These are phyloP conservation scores for Temnothorax nylanderi DNA, from an alignment of 1,140 invertebrate genomes.

Conservation along the genomic window DNA sequence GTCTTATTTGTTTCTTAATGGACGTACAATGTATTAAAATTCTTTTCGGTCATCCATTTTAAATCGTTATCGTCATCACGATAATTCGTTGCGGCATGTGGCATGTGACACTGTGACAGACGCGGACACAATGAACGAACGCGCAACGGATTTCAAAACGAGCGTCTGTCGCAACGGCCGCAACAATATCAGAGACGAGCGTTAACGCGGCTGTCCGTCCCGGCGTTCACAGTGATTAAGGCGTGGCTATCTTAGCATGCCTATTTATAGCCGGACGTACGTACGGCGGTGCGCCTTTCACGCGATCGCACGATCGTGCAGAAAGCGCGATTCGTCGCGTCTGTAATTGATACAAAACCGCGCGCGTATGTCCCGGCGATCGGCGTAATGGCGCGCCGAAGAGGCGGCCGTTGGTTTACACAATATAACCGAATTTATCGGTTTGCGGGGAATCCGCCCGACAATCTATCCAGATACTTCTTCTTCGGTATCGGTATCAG, in stretches of 20 bases:
- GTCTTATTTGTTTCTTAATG: not conserved
- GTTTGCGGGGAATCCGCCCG: not conserved
- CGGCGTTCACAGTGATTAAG: slow-evolving; percentile 48
- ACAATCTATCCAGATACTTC: not conserved
- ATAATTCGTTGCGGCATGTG: not conserved
- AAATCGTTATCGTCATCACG: not conserved
- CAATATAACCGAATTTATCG: not conserved
- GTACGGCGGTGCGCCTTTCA: slow-evolving; percentile 25
- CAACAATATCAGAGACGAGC: slow-evolving; percentile 24
- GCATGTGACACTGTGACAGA: too few species aligned
- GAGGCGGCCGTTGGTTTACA: not conserved
- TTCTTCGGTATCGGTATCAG: too few species aligned
- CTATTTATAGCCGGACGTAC: slow-evolving; percentile 55
- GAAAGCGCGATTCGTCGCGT: slow-evolving; percentile 39
- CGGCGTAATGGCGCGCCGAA: slow-evolving; percentile 16
- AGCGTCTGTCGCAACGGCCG: slow-evolving; percentile 39
- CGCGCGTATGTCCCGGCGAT: not conserved
- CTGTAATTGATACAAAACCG: slow-evolving; percentile 3
- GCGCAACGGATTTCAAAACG: slow-evolving; percentile 15
- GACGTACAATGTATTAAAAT: too few species aligned
- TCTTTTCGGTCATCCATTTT: not conserved
- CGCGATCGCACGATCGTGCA: slow-evolving; percentile 20
- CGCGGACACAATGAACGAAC: not conserved
- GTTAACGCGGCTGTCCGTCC: slow-evolving; percentile 6
- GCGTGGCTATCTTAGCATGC: slow-evolving; percentile 50